Evolutionary conservation across 2,888 invertebrate genomes (phyloP), one percentile per base, ranked within the genome.

Genomic region (Melinaea marsaeus): DNA sequence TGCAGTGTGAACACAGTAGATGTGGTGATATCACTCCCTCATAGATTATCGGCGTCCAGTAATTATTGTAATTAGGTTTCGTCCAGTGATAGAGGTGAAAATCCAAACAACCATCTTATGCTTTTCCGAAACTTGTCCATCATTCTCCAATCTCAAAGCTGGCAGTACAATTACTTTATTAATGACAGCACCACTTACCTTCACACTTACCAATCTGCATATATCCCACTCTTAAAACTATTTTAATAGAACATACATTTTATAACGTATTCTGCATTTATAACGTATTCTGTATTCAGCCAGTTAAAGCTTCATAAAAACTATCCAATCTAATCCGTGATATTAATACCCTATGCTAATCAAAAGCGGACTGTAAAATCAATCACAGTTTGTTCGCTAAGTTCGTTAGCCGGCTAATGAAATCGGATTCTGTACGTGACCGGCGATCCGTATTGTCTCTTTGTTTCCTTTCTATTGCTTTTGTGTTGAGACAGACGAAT

Each of bases 341-440:
- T 76, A 73, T 66, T 64, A 64, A 68, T 68, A 64, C 61, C 58
- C 59, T 66, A 64, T 64, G 66, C 66, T 64, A 66, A 68, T 66
- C 64, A 66, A 58, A 51, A 65, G 46, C 57, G 65, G 63, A 67
- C 65, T 65, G 66, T 64, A 70, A 69, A 70, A 70, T 69, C 70
- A 70, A 66, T 70, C 65, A 65, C 69, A 62, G 66, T 57, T 58
- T 58, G 47, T 60, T 58, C 61, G 51, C 60, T 70, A 79, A 78
- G 81, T 81, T 82, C 80, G 83, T 85, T 84, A 84, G 80, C 71
- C 73, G 64, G 61, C 70, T 70, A 70, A 70, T 65, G 70, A 70
- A 70, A 66, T 59, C 37, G 51, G 51, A 59, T 59, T 51, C 59
- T 11, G 59, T 59, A 59, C 59, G 59, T 59, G 59, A 59, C 54